Percentiles rank a stretch among this genome's conserved stretches.
phyloP scores from a whole-genome alignment of 2,888 invertebrate species.

The Netelia melanura region DNA sequence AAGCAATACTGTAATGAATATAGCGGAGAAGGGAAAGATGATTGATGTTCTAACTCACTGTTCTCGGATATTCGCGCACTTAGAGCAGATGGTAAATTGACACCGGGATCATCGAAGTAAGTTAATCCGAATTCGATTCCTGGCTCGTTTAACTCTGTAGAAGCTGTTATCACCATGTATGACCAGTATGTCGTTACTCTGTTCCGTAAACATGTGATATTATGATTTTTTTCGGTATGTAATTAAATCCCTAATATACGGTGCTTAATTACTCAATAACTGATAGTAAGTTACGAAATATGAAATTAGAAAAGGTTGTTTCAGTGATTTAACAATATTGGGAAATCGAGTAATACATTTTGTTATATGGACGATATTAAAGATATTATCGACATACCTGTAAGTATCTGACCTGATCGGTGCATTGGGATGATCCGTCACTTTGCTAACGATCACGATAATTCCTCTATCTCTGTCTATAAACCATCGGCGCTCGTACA shows the following conservation, averaged over 20 bases:
- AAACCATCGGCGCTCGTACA: constrained; percentile 88
- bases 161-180: constrained; percentile 93
- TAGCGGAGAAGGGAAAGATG: background rate
- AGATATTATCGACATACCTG: constrained; percentile 83
- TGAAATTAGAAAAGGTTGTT: constrained; percentile 64
- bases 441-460: constrained; percentile 89
- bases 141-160: constrained; percentile 87
- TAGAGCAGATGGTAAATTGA: constrained; percentile 90
- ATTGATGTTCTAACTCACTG: constrained; percentile 78
- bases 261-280: constrained; percentile 49
- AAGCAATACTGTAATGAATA: background rate
- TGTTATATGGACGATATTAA: background rate
- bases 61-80: constrained; percentile 89
- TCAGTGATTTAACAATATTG: constrained; percentile 44
- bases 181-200: constrained; percentile 93
- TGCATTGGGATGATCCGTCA: constrained; percentile 89
- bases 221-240: constrained; percentile 42
- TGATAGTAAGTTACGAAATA: constrained; percentile 66
- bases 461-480: constrained; percentile 87
- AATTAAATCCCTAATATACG: constrained; percentile 26
- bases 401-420: constrained; percentile 90
- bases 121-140: constrained; percentile 94
- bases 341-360: constrained; percentile 6
- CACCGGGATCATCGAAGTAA: constrained; percentile 95
- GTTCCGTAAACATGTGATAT: constrained; percentile 55